Percentiles rank a stretch among this genome's conserved stretches.
Evolutionary conservation across 2,888 invertebrate genomes (phyloP).

Genomic region (Choristoneura rosaceana): DNA sequence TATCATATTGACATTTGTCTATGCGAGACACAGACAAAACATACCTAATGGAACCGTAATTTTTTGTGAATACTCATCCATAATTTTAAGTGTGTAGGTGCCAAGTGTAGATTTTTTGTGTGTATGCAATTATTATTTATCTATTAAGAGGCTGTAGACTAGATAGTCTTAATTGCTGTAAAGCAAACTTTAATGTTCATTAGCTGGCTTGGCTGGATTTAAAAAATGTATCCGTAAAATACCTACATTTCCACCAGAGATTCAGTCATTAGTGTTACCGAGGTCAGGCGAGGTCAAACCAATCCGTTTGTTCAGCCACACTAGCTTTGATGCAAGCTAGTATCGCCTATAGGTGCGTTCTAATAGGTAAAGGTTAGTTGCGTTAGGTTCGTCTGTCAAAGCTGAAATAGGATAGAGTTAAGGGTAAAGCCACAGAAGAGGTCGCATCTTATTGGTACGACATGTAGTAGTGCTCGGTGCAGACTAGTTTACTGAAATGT

Average conservation of each 20-base stretch:
- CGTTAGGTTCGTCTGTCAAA: slow-evolving; percentile 24
- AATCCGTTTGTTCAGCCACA: slow-evolving; percentile 46
- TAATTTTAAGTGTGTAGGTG: too few species aligned
- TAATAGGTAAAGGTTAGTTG: not conserved
- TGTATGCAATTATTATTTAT: too few species aligned
- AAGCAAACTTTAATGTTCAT: not conserved
- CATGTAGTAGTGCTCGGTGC: not conserved
- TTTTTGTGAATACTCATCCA: too few species aligned
- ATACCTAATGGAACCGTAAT: too few species aligned
- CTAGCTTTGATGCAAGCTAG: slow-evolving; percentile 26
- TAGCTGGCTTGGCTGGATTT: too few species aligned
- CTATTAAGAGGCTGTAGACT: too few species aligned
- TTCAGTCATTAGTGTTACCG: slow-evolving; percentile 18
- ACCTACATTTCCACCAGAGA: not conserved
- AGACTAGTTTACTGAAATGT: not conserved
- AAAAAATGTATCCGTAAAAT: not conserved
- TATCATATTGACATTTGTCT: too few species aligned
- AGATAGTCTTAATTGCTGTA: not conserved
- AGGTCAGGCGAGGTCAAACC: slow-evolving; percentile 49
- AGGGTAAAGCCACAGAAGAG: not conserved
- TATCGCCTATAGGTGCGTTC: not conserved
- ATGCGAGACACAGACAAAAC: too few species aligned
- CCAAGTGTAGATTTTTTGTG: too few species aligned
- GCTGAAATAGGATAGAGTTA: not conserved
- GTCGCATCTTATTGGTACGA: not conserved